These are phyloP conservation scores for Pan troglodytes DNA, from an alignment of 2,113 vertebrate species.

Conservation along the genomic window DNA sequence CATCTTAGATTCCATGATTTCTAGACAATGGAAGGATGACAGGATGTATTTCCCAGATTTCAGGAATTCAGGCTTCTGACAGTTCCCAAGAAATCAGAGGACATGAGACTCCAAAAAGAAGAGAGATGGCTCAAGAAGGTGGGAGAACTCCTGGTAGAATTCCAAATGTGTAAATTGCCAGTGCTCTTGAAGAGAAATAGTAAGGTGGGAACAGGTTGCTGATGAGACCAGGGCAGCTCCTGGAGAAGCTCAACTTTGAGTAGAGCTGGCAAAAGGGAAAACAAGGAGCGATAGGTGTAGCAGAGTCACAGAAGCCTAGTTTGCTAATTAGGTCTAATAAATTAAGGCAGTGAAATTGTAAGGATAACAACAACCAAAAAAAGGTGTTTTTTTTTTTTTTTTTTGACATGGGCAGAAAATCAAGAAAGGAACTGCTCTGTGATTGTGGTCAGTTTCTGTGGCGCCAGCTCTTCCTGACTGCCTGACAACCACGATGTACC, in stretches of 20 bases:
- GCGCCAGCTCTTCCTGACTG: neutral
- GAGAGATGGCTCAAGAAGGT: neutral
- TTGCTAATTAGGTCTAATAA: slow-evolving; percentile 20
- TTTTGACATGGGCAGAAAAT: slow-evolving; percentile 25
- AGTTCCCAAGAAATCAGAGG: neutral
- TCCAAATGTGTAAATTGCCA: neutral
- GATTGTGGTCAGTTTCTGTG: neutral
- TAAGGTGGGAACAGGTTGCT: neutral
- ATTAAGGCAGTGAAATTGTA: slow-evolving; percentile 3
- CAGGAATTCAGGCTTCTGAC: neutral
- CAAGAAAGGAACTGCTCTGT: neutral
- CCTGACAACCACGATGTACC: neutral
- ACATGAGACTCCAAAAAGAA: neutral
- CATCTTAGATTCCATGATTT: neutral
- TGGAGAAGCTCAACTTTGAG: neutral
- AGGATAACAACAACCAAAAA: neutral
- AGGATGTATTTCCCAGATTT: neutral
- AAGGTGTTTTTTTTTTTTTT: slow-evolving; percentile 39
- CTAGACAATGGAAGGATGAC: neutral
- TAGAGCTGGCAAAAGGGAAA: neutral
- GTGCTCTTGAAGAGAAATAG: neutral
- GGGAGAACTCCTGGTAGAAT: neutral
- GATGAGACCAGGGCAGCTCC: neutral
- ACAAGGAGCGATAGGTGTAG: too few species aligned
- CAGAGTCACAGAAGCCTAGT: neutral